These are phyloP conservation scores for Columba janthina DNA, from an alignment of 2,113 vertebrate species.

Conservation along the genomic window DNA sequence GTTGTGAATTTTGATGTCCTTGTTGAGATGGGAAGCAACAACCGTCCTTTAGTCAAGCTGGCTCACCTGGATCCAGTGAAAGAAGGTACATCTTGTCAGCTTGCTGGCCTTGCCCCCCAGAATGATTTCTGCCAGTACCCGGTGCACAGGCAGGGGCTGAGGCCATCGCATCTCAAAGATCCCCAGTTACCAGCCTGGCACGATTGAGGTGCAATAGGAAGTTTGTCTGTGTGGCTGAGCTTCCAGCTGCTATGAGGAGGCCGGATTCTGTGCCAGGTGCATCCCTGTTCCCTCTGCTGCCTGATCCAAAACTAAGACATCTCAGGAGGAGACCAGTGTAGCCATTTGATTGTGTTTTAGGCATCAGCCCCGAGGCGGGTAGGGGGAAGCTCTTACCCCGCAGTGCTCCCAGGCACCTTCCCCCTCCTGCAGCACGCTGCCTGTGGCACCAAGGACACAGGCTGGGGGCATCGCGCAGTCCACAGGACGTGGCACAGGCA, in stretches of 20 bases:
- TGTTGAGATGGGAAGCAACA: background rate
- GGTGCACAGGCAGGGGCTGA: background rate
- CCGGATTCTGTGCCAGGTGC: too few species aligned
- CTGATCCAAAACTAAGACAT: background rate
- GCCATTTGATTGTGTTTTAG: accelerated
- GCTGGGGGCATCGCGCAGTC: too few species aligned
- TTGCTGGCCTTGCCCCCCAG: background rate
- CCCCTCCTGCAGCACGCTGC: background rate
- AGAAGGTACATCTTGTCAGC: background rate
- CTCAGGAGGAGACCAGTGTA: background rate
- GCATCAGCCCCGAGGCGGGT: background rate
- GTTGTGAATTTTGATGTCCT: background rate
- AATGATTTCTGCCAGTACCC: too few species aligned
- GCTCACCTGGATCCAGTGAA: background rate
- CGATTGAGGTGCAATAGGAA: background rate
- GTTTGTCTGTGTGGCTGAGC: background rate
- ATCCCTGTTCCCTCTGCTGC: background rate
- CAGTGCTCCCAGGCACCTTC: too few species aligned
- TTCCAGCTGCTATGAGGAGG: background rate
- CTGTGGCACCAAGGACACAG: too few species aligned
- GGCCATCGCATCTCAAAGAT: accelerated
- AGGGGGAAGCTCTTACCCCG: background rate
- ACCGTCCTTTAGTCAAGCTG: accelerated
- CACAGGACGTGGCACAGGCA: too few species aligned
- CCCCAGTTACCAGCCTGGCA: background rate